Evolutionary conservation across 2,888 invertebrate genomes (phyloP).

Genomic region (Fabriciana adippe): DNA sequence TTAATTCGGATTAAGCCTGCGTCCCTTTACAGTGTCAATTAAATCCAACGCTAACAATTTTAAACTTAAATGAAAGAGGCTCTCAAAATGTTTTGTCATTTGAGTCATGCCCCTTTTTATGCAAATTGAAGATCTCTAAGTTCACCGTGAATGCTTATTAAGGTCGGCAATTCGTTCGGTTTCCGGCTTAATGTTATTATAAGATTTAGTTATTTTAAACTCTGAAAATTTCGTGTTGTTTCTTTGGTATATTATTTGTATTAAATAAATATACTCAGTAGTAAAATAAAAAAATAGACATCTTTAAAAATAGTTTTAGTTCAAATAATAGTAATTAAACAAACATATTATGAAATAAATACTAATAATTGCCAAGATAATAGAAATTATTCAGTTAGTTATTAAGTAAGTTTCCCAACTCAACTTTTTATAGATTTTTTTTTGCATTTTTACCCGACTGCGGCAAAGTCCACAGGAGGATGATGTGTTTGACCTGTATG

Average conservation of each 20-base stretch:
- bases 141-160: conserved; percentile 61
- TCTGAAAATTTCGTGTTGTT: conserved; percentile 58
- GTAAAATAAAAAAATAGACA: too few species aligned
- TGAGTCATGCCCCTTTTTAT: conserved; percentile 75
- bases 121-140: conserved; percentile 70
- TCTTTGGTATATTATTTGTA: background rate
- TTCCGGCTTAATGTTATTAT: conserved; percentile 68
- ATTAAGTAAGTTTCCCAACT: too few species aligned
- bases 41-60: conserved; percentile 69
- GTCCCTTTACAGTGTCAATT: conserved; percentile 65
- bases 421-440: too few species aligned
- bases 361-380: too few species aligned
- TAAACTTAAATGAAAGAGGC: conserved; percentile 77
- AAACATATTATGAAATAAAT: too few species aligned
- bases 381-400: too few species aligned
- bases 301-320: too few species aligned
- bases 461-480: too few species aligned
- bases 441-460: too few species aligned
- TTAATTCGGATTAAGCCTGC: conserved; percentile 61
- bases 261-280: background rate
- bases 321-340: too few species aligned
- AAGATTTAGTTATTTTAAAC: conserved; percentile 70
- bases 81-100: conserved; percentile 72
- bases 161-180: conserved; percentile 64
- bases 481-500: too few species aligned